These are phyloP conservation scores for Yponomeuta malinellus DNA, from an alignment of 2,888 invertebrate species.

Conservation along the genomic window DNA sequence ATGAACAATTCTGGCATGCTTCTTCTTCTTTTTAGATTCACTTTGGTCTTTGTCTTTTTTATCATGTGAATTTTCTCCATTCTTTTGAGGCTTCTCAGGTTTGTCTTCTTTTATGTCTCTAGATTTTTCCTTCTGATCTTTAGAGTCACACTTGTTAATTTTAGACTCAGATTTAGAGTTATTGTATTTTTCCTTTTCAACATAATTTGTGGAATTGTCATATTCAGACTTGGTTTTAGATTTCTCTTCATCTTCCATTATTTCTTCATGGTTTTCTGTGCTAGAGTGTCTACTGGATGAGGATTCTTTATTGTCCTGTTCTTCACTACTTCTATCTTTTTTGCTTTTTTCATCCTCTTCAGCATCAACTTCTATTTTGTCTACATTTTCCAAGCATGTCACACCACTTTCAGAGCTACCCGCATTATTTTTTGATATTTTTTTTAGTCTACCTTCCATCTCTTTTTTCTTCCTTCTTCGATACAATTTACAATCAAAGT, in stretches of 20 bases:
- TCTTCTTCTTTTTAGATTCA: constrained; percentile 26
- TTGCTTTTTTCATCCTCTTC: constrained; percentile 6
- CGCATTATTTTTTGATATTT: not conserved
- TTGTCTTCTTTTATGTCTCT: not conserved
- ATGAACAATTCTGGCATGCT: constrained; percentile 25
- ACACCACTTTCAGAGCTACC: not conserved
- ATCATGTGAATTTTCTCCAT: not conserved
- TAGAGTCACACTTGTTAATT: not conserved
- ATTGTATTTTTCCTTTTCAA: constrained; percentile 12
- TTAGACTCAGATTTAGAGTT: constrained; percentile 2
- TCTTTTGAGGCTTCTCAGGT: not conserved
- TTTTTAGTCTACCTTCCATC: not conserved
- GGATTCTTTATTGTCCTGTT: constrained; percentile 7
- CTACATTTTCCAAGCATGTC: not conserved
- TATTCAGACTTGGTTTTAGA: constrained; percentile 2
- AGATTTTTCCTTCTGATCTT: not conserved
- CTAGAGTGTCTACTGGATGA: not conserved
- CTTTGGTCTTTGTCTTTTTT: constrained; percentile 20
- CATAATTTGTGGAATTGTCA: not conserved
- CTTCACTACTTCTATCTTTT: not conserved
- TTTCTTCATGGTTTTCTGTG: not conserved
- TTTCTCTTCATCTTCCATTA: not conserved
- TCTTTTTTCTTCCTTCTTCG: constrained; percentile 26
- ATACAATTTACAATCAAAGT: constrained; percentile 53
- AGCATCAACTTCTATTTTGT: not conserved